These are phyloP conservation scores for Acronicta aceris DNA, from an alignment of 2,888 invertebrate species.

Conservation along the genomic window DNA sequence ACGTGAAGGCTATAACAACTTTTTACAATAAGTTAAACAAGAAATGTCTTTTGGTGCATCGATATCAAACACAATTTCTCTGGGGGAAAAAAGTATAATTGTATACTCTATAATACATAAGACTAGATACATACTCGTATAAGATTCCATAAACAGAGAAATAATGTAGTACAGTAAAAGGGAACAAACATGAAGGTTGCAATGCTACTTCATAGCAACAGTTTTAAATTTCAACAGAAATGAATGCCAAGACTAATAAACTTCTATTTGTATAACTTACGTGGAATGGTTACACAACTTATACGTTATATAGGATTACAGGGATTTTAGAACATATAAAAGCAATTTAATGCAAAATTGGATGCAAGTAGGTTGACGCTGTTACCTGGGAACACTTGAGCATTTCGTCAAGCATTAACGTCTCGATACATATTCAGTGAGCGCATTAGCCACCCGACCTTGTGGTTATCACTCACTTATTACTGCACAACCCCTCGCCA, in stretches of 20 bases:
- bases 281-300: conserved; percentile 3
- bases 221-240: conserved; percentile 22
- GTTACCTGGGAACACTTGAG: conserved; percentile 3
- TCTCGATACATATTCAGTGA: conserved; percentile 73
- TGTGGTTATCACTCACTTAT: conserved; percentile 48
- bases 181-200: background rate
- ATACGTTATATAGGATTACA: conserved; percentile 4
- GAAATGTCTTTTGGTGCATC: too few species aligned
- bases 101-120: too few species aligned
- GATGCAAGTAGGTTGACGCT: conserved; percentile 18
- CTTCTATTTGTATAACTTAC: conserved; percentile 3
- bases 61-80: too few species aligned
- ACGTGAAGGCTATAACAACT: too few species aligned
- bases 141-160: background rate
- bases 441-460: conserved; percentile 61
- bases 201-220: conserved; percentile 1
- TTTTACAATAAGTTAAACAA: too few species aligned
- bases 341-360: conserved; percentile 27
- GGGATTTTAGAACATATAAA: conserved; percentile 4
- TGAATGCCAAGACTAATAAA: conserved; percentile 20
- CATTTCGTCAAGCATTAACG: conserved; percentile 56
- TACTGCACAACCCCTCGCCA: conserved; percentile 12
- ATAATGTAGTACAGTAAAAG: background rate
- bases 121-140: too few species aligned
- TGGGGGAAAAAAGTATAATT: too few species aligned